Percentiles rank a stretch among this genome's conserved stretches.
These are phyloP conservation scores for Clavelina lepadiformis DNA, from an alignment of 23 tunicate species.

Conservation along the genomic window DNA sequence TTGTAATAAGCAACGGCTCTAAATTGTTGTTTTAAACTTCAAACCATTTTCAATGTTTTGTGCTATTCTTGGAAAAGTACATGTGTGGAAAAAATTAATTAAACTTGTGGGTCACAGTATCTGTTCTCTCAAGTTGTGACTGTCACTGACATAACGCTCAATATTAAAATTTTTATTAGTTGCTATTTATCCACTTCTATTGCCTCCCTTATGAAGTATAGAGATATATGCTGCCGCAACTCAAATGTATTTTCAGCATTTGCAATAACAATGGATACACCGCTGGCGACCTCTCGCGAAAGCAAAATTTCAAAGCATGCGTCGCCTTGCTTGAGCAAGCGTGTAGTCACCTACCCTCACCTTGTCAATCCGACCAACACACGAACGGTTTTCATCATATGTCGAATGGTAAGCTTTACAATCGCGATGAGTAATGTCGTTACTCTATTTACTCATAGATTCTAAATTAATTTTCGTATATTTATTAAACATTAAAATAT, in stretches of 20 bases:
- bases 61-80: no score
- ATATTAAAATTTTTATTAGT: no score
- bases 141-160: no score
- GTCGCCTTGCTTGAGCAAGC: conserved; percentile 29
- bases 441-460: not conserved
- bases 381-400: not conserved
- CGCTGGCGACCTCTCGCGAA: conserved; percentile 56
- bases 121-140: no score
- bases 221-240: no score
- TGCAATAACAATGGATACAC: conserved; percentile 76
- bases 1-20: no score
- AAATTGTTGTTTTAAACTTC: no score
- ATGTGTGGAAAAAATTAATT: no score
- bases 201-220: no score
- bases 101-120: no score
- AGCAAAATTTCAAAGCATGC: conserved; percentile 64
- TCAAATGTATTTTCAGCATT: conserved; percentile 43
- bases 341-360: not conserved
- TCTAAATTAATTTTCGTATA: not conserved
- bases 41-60: no score
- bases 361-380: not conserved
- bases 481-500: not conserved
- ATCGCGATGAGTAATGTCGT: not conserved
- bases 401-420: not conserved
- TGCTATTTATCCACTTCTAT: no score